A percentile compares a stretch with the other conserved stretches of the same genome.
These are phyloP conservation scores for Gorsachius magnificus DNA, from an alignment of 2,797 vertebrate species.

Conservation along the genomic window DNA sequence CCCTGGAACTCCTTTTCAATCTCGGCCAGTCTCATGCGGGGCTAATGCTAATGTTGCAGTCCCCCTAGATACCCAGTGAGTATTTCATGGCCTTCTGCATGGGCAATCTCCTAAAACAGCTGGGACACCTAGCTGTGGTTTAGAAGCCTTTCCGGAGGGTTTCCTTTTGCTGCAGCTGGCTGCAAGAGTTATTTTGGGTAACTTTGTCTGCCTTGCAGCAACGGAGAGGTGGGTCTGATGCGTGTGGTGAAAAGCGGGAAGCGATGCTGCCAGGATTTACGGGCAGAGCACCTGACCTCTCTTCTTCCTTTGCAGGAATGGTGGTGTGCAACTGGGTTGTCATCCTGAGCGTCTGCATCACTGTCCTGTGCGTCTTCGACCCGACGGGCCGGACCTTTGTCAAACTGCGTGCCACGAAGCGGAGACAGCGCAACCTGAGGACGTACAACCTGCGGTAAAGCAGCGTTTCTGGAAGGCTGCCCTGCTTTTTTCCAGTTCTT, in stretches of 20 bases:
- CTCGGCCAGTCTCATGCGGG: not conserved
- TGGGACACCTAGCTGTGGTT: not conserved
- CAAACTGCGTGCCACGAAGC: conserved; percentile 94
- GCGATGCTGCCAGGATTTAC: rapidly evolving
- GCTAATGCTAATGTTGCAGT: not conserved
- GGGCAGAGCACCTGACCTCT: not conserved
- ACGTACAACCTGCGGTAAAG: conserved; percentile 94
- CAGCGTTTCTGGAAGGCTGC: rapidly evolving
- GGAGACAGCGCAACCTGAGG: conserved; percentile 93
- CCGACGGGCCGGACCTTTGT: conserved; percentile 97
- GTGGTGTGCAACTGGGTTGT: conserved; percentile 99
- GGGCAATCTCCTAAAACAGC: not conserved
- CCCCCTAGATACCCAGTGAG: not conserved
- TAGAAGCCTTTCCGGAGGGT: not conserved
- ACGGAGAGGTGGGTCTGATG: not conserved
- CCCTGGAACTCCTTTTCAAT: not conserved
- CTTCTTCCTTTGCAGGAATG: conserved; percentile 79
- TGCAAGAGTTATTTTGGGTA: not conserved
- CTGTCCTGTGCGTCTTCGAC: conserved; percentile 96
- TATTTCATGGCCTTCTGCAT: not conserved
- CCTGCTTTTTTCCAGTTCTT: not conserved
- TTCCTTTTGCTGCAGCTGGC: not conserved
- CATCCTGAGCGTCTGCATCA: conserved; percentile 96
- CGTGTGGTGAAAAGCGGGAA: not conserved
- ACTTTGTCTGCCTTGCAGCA: not conserved